Base-by-base conservation (phyloP, 2,888 invertebrate species). In the Apodemia zela region DNA sequence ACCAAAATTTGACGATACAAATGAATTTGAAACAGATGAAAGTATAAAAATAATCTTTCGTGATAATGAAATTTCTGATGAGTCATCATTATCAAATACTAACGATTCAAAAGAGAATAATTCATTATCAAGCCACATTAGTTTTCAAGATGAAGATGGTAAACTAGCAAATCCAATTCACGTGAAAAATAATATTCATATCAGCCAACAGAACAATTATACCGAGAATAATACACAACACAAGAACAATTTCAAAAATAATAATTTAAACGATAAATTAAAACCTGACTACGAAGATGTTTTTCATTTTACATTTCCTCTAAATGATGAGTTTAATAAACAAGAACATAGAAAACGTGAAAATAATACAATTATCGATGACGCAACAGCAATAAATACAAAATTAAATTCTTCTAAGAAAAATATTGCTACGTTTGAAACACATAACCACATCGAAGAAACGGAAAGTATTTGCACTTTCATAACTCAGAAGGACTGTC, bases 1-100 rank as follows among this genome's bases (percentile, higher is more conserved):
- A 6, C 85, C 85, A 0, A 73, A 71, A 67, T 81, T 84, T 67
- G 89, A 89, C 65, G 75, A 81, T 47, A 68, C 84, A 33, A 78
- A 75, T 66, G 82, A 82, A 64, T 82, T 81, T 25, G 88, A 86
- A 65, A 87, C 76, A 3, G 87, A 90, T 66, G 88, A 87, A 70
- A 86, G 76, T 68, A 81, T 77, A 15, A 87, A 78, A 74, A 74
- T 87, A 59, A 69, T 84, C 5, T 89, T 88, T 65, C 78, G 73
- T 71, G 83, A 86, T 63, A 70, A 79, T 35, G 62, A 62, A 21
- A 18, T 66, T 8, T 61, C 35, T 11, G 51, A 51, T 7, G 59
- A 67, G n/a, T 25, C 1, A 2, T 25, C 54, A 4, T 25, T 15
- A 54, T 54, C 54, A 25, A 54, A 6, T 25, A 54, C 6, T 15